Conservation (phyloP, 2,113 vertebrate species). For the Zosterops japonicus region DNA sequence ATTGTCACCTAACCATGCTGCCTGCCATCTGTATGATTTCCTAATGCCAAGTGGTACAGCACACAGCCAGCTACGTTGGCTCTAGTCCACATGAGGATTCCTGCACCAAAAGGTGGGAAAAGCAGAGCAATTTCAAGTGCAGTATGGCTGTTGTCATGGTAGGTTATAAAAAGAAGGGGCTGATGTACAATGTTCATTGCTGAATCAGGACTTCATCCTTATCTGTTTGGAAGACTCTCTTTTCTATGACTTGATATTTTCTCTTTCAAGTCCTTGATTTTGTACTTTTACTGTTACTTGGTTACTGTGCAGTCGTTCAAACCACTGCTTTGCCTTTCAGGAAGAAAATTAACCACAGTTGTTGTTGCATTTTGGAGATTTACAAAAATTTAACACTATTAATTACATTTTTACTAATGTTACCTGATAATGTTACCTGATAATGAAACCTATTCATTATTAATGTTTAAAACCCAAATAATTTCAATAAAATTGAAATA, state of each 20-base stretch:
- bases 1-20: background rate
- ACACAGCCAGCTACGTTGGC: background rate
- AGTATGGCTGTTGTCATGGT: rapidly evolving
- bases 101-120: background rate
- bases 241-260: background rate
- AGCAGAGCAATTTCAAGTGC: background rate
- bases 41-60: background rate
- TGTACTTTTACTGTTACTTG: background rate
- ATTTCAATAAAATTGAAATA: background rate
- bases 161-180: background rate
- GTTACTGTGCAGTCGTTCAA: background rate
- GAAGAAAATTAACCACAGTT: background rate
- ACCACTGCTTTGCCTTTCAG: background rate
- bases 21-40: background rate
- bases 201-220: background rate
- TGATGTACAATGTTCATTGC: background rate
- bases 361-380: background rate
- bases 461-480: background rate
- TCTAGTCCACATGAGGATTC: background rate
- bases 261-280: background rate
- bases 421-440: background rate
- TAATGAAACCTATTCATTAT: background rate
- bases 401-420: background rate
- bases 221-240: background rate
- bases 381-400: background rate